These are phyloP conservation scores for Ictidomys tridecemlineatus DNA, from an alignment of 2,113 vertebrate genomes.

Conservation along the genomic window DNA sequence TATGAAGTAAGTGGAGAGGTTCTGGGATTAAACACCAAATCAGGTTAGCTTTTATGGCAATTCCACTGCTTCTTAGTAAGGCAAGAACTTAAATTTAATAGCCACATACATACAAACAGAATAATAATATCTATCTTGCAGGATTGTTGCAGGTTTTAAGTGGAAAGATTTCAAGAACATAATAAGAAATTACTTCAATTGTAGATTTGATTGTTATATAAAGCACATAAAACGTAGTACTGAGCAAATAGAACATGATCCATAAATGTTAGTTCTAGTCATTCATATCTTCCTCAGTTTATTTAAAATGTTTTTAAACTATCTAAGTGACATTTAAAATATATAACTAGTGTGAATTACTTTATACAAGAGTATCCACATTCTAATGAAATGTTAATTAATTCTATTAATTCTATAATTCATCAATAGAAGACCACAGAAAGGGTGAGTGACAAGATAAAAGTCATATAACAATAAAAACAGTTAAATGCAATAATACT, in stretches of 20 bases:
- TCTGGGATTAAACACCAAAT: background rate
- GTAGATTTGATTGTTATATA: background rate
- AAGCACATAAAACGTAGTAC: background rate
- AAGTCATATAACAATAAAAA: background rate
- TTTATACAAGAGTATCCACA: slow-evolving; percentile 1
- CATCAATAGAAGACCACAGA: background rate
- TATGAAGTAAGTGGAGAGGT: background rate
- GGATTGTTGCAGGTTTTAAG: background rate
- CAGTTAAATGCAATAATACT: background rate
- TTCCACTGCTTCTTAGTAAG: background rate
- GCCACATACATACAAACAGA: background rate
- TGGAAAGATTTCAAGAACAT: background rate
- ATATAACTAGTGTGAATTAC: background rate
- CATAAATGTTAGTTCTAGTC: background rate
- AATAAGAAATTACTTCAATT: background rate
- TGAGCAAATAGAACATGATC: background rate
- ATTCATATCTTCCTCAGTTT: background rate
- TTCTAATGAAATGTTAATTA: slow-evolving; percentile 47
- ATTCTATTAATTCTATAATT: slow-evolving; percentile 20
- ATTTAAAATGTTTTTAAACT: slow-evolving; percentile 8
- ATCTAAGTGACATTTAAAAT: background rate
- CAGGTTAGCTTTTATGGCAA: background rate
- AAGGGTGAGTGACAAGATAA: background rate
- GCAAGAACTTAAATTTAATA: background rate
- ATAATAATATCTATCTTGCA: background rate